Conservation (phyloP, 2,113 vertebrate genomes). For the Engraulis encrasicolus region DNA sequence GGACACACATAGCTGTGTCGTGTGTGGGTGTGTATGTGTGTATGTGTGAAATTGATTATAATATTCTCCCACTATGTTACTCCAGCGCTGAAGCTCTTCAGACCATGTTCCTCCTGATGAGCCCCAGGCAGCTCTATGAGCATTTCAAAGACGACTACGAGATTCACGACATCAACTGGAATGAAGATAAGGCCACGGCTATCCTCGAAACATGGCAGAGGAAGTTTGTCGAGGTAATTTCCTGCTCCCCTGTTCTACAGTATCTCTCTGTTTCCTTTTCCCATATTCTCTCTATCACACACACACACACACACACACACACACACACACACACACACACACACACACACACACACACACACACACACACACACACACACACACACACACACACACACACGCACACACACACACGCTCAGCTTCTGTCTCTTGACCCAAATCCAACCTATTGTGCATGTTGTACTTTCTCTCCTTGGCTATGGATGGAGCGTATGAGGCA, state of each 20-base stretch:
- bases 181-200: slow-evolving; percentile 88
- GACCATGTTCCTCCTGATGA: slow-evolving; percentile 98
- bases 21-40: too few relatives aligned
- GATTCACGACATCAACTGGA: slow-evolving; percentile 98
- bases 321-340: too few relatives aligned
- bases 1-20: too few relatives aligned
- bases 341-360: background rate
- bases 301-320: too few relatives aligned
- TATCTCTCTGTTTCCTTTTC: slow-evolving; percentile 17
- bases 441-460: background rate
- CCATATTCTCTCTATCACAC: too few relatives aligned
- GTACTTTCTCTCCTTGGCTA: background rate
- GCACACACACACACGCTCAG: background rate
- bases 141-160: slow-evolving; percentile 98
- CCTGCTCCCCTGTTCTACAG: background rate
- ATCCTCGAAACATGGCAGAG: slow-evolving; percentile 97
- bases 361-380: slow-evolving; percentile 13
- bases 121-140: slow-evolving; percentile 94
- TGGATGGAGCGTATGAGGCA: background rate
- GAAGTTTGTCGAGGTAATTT: slow-evolving; percentile 91
- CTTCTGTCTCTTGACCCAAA: background rate
- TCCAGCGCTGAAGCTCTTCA: slow-evolving; percentile 94
- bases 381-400: background rate
- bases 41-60: too few relatives aligned
- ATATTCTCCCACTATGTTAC: slow-evolving; percentile 45